A percentile compares a stretch with the other conserved stretches of the same genome.
These are phyloP conservation scores for Magallana gigas DNA, from an alignment of 1,140 invertebrate species.

Conservation along the genomic window DNA sequence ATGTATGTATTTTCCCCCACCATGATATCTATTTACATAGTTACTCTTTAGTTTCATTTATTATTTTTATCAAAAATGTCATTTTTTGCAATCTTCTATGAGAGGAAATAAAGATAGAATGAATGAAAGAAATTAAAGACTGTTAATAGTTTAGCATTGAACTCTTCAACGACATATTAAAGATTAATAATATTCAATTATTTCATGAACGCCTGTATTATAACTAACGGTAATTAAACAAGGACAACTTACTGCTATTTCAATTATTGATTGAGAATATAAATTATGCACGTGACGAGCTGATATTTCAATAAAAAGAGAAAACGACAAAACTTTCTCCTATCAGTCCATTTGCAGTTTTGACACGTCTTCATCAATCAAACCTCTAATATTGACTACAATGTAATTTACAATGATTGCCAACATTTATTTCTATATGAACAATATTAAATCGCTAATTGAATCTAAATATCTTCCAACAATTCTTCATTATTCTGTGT, in stretches of 20 bases:
- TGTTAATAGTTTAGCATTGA: too few relatives aligned
- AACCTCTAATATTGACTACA: neutral
- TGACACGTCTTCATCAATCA: conserved; percentile 7
- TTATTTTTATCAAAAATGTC: too few relatives aligned
- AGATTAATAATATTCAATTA: too few relatives aligned
- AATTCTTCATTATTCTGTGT: neutral
- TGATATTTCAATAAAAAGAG: neutral
- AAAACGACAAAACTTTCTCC: neutral
- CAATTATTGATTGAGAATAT: neutral
- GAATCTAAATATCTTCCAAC: neutral
- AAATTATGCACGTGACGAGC: neutral
- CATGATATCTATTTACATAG: neutral
- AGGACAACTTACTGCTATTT: neutral
- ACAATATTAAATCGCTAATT: neutral
- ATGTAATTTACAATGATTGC: neutral
- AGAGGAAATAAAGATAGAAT: too few relatives aligned
- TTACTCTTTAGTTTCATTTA: too few relatives aligned
- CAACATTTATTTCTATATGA: too few relatives aligned
- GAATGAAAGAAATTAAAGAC: too few relatives aligned
- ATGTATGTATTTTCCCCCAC: neutral
- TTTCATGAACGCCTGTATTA: neutral
- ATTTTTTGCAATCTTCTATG: too few relatives aligned
- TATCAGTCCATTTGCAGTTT: neutral
- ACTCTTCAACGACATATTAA: too few relatives aligned
- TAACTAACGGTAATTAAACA: neutral